Conservation (phyloP, 2,113 vertebrate genomes). For the Columba janthina region DNA sequence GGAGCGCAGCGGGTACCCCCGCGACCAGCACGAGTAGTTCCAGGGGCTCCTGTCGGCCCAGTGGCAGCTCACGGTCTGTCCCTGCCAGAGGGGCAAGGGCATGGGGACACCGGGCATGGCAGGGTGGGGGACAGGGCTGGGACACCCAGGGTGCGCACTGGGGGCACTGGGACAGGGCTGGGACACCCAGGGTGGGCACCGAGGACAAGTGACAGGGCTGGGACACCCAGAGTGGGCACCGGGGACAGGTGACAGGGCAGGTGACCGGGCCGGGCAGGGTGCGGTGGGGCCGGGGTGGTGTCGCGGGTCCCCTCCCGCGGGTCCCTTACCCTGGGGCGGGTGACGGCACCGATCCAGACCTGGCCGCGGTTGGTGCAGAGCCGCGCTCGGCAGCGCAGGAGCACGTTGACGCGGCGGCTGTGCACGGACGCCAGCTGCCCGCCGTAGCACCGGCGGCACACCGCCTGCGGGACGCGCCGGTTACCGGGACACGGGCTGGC, state of each 20-base stretch:
- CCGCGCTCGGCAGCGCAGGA: fast-evolving
- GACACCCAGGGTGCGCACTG: no score
- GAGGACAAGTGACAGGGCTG: fast-evolving
- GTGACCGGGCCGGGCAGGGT: background rate
- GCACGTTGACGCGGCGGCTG: fast-evolving
- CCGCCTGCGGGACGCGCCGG: fast-evolving
- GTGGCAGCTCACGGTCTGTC: no score
- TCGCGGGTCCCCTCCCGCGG: no score
- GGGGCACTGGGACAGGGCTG: no score
- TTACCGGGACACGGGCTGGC: background rate
- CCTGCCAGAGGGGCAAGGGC: no score
- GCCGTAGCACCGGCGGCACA: background rate
- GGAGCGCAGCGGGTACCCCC: no score
- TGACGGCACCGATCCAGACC: constrained; percentile 41
- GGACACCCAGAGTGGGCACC: background rate
- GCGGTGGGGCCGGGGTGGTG: background rate
- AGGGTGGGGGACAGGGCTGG: no score
- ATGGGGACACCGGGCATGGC: no score
- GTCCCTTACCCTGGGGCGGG: background rate
- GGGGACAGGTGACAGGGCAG: background rate
- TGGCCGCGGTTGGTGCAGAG: fast-evolving
- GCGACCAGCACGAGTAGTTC: no score
- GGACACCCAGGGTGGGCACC: no score
- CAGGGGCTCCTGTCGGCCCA: no score
- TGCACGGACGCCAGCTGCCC: constrained; percentile 45